phyloP scores from a whole-genome alignment of 2,888 invertebrate genomes.

The Drosophila sordidapex region DNA sequence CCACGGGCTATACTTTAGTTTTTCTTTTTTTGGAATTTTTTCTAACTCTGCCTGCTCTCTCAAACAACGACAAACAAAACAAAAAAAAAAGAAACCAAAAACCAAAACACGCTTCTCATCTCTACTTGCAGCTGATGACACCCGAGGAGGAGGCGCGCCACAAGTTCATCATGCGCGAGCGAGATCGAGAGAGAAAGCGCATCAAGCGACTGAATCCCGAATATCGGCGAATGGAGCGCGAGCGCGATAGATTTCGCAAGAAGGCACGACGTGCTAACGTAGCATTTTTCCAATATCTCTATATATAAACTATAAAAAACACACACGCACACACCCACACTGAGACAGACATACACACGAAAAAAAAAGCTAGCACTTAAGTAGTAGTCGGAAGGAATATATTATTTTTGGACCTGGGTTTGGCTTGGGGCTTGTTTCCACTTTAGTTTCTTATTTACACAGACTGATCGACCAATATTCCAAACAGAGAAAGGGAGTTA shows the following conservation, averaged over 20 bases:
- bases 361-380: slow-evolving; percentile 15
- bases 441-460: slow-evolving; percentile 1
- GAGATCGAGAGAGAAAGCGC: slow-evolving; percentile 80
- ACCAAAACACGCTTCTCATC: slow-evolving; percentile 68
- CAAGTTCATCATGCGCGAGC: slow-evolving; percentile 80
- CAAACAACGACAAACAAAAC: neutral
- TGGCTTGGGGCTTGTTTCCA: slow-evolving; percentile 6
- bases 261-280: slow-evolving; percentile 81
- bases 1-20: slow-evolving; percentile 17
- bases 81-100: slow-evolving; percentile 23
- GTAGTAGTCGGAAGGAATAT: slow-evolving; percentile 19
- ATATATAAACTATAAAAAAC: slow-evolving; percentile 54
- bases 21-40: slow-evolving; percentile 16
- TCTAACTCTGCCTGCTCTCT: slow-evolving; percentile 13
- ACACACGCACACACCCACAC: slow-evolving; percentile 26
- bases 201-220: slow-evolving; percentile 80
- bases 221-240: slow-evolving; percentile 79
- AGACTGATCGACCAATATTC: slow-evolving; percentile 39
- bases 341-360: slow-evolving; percentile 2
- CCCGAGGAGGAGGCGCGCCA: slow-evolving; percentile 79
- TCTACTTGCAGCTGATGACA: slow-evolving; percentile 80
- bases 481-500: neutral
- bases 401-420: slow-evolving; percentile 12
- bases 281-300: slow-evolving; percentile 74
- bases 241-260: slow-evolving; percentile 81